phyloP scores from a whole-genome alignment of 2,888 invertebrate genomes.

The Andrena camellia region DNA sequence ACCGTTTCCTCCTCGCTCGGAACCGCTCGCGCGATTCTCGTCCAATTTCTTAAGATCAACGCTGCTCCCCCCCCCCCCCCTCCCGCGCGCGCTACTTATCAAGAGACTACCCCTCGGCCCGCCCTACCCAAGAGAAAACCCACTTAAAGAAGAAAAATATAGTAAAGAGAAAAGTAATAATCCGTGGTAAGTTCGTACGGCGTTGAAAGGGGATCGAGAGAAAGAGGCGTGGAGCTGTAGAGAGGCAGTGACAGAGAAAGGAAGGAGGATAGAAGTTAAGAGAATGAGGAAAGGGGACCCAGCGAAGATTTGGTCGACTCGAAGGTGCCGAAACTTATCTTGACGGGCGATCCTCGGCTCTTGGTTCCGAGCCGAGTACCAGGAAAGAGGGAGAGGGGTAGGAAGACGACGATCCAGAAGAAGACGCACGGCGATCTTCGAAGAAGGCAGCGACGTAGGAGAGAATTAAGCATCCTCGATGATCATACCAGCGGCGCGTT shows the following conservation, averaged over 20 bases:
- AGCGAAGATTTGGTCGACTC: constrained; percentile 64
- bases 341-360: constrained; percentile 48
- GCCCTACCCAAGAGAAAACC: constrained; percentile 13
- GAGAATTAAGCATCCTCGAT: constrained; percentile 20
- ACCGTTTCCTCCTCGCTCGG: neutral
- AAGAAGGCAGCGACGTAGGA: constrained; percentile 10
- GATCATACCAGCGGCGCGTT: constrained; percentile 13
- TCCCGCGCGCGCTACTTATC: constrained; percentile 7
- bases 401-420: constrained; percentile 55
- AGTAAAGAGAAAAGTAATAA: neutral
- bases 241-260: constrained; percentile 4
- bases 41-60: neutral
- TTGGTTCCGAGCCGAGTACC: constrained; percentile 40
- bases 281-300: constrained; percentile 17
- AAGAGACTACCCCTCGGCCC: constrained; percentile 7
- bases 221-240: constrained; percentile 2
- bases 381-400: constrained; percentile 56
- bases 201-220: neutral
- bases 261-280: constrained; percentile 1
- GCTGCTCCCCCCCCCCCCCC: neutral
- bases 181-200: constrained; percentile 26
- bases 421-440: constrained; percentile 43
- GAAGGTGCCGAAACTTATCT: constrained; percentile 51
- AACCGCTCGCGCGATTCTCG: neutral
- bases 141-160: neutral